Conservation (phyloP, 2,888 invertebrate species). For the Tiphia femorata region DNA sequence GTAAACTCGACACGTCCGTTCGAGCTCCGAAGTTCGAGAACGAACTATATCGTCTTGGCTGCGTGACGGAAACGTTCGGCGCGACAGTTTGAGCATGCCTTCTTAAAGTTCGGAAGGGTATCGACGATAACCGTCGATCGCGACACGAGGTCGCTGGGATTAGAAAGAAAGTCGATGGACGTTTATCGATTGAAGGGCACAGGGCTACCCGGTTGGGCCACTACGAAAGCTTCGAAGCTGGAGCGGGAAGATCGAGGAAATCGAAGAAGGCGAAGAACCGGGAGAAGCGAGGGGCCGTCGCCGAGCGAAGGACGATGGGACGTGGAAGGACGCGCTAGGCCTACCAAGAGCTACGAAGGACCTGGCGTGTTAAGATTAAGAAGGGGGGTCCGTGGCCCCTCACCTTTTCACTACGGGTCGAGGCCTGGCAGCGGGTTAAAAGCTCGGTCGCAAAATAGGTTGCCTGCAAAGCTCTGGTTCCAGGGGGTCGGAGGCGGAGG, state of each 20-base stretch:
- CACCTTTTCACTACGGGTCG: constrained; percentile 43
- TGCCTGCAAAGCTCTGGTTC: constrained; percentile 63
- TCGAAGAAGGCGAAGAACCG: not conserved
- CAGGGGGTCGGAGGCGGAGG: constrained; percentile 55
- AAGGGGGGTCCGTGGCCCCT: constrained; percentile 52
- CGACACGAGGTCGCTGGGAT: too few relatives aligned
- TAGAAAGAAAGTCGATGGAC: too few relatives aligned
- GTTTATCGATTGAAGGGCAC: too few relatives aligned
- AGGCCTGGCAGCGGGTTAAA: constrained; percentile 52
- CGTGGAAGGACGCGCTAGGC: not conserved
- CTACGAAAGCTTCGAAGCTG: too few relatives aligned
- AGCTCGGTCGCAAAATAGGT: constrained; percentile 62
- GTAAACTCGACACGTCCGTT: too few relatives aligned
- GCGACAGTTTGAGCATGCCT: too few relatives aligned
- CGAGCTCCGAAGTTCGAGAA: too few relatives aligned
- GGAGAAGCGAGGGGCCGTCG: not conserved
- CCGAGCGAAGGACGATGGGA: not conserved
- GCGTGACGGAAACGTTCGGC: too few relatives aligned
- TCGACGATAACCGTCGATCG: too few relatives aligned
- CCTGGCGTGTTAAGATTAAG: constrained; percentile 15
- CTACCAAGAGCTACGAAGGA: not conserved
- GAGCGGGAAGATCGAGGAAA: not conserved
- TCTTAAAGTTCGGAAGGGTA: too few relatives aligned
- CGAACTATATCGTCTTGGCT: too few relatives aligned
- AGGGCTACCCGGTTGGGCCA: too few relatives aligned